phyloP scores from a whole-genome alignment of 2,888 invertebrate genomes.

The Actias luna region DNA sequence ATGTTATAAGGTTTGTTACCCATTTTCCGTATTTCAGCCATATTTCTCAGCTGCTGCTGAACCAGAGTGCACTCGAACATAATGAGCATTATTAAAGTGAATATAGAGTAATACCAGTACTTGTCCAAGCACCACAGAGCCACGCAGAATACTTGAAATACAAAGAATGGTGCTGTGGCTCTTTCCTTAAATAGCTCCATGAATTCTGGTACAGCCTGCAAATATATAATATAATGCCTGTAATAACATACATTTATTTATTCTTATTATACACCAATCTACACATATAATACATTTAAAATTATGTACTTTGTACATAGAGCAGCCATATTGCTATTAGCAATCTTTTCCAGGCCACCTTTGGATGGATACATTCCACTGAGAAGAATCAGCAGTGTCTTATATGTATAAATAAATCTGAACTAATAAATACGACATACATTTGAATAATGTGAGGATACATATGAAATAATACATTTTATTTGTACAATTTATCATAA shows the following conservation, averaged over 20 bases:
- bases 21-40: conserved; percentile 99
- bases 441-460: too few species aligned
- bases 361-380: too few species aligned
- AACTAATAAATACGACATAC: too few species aligned
- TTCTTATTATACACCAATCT: neutral
- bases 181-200: conserved; percentile 97
- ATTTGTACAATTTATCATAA: too few species aligned
- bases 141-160: conserved; percentile 99
- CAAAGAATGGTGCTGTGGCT: conserved; percentile 99
- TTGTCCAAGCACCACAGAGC: conserved; percentile 99
- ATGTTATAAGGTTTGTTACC: conserved; percentile 98
- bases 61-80: conserved; percentile 99
- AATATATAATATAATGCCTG: too few species aligned
- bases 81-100: conserved; percentile 97
- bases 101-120: conserved; percentile 98
- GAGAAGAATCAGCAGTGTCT: too few species aligned
- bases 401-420: too few species aligned
- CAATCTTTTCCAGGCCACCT: too few species aligned
- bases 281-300: too few species aligned
- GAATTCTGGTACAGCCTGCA: conserved; percentile 95
- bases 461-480: too few species aligned
- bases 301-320: too few species aligned
- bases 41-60: conserved; percentile 98
- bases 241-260: neutral
- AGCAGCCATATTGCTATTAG: too few species aligned